phyloP scores from a whole-genome alignment of 1,140 invertebrate species.

The Galleria mellonella region DNA sequence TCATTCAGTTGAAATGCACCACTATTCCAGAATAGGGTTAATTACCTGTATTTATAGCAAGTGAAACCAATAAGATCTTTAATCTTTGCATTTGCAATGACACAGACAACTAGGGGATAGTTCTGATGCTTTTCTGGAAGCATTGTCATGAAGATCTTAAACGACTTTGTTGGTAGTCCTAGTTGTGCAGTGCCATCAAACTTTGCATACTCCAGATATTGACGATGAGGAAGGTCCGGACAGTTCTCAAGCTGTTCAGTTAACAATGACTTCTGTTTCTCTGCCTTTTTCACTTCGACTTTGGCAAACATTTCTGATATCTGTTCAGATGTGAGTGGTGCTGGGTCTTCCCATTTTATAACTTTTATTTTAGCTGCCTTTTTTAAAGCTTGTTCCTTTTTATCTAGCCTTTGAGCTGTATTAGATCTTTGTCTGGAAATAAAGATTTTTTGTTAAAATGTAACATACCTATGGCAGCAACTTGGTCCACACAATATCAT shows the following conservation, averaged over 20 bases:
- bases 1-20: too few relatives aligned
- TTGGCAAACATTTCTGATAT: conserved; percentile 81
- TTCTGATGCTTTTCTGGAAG: conserved; percentile 84
- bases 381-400: conserved; percentile 90
- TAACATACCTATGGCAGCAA: too few relatives aligned
- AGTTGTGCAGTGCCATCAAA: conserved; percentile 92
- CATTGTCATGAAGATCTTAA: conserved; percentile 92
- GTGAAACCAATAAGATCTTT: conserved; percentile 95
- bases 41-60: conserved; percentile 87
- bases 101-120: conserved; percentile 89
- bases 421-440: conserved; percentile 83
- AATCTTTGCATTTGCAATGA: conserved; percentile 89
- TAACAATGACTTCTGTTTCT: conserved; percentile 77
- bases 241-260: conserved; percentile 84
- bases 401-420: conserved; percentile 91
- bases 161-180: conserved; percentile 84
- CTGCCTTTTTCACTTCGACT: conserved; percentile 63
- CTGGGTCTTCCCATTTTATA: conserved; percentile 83
- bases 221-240: conserved; percentile 85
- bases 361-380: conserved; percentile 86
- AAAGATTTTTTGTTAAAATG: too few relatives aligned
- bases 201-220: conserved; percentile 91
- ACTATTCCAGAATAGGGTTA: neutral
- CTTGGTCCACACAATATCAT: too few relatives aligned
- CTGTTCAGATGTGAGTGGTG: conserved; percentile 75